phyloP scores from a whole-genome alignment of 2,797 vertebrate genomes.

The Euphonia xanthogaster region DNA sequence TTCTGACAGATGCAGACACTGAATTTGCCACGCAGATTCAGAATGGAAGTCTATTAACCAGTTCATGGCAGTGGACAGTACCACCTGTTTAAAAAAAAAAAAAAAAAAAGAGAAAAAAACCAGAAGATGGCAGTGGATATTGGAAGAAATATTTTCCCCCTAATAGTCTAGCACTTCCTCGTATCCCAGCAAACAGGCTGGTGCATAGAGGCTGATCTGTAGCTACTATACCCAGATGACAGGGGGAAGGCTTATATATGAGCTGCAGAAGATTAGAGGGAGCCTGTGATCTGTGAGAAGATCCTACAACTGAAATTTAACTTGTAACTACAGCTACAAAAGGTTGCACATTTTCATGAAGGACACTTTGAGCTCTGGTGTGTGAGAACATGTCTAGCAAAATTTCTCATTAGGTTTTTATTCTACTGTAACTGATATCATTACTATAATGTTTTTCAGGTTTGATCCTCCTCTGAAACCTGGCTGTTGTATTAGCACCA shows the following conservation, averaged over 20 bases:
- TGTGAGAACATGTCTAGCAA: neutral
- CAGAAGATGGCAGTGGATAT: neutral
- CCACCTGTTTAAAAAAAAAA: neutral
- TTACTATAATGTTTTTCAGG: neutral
- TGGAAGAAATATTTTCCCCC: neutral
- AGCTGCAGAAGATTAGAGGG: neutral
- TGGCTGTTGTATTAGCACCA: neutral
- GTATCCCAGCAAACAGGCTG: neutral
- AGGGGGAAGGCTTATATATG: neutral
- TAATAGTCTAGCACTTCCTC: neutral
- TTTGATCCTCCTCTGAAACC: neutral
- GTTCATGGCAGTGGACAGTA: neutral
- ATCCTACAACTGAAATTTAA: neutral
- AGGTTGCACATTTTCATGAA: neutral
- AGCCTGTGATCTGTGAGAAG: neutral
- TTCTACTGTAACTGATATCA: neutral
- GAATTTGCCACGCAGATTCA: rapidly evolving
- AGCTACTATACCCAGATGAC: neutral
- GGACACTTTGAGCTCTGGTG: neutral
- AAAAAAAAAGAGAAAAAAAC: neutral
- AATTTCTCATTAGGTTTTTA: neutral
- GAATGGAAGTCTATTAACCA: neutral
- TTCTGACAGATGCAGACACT: neutral
- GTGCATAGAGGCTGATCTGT: neutral
- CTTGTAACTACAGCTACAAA: neutral